Evolutionary conservation across 2,113 vertebrate species (phyloP).

Genomic region (Paedocypris sp.): DNA sequence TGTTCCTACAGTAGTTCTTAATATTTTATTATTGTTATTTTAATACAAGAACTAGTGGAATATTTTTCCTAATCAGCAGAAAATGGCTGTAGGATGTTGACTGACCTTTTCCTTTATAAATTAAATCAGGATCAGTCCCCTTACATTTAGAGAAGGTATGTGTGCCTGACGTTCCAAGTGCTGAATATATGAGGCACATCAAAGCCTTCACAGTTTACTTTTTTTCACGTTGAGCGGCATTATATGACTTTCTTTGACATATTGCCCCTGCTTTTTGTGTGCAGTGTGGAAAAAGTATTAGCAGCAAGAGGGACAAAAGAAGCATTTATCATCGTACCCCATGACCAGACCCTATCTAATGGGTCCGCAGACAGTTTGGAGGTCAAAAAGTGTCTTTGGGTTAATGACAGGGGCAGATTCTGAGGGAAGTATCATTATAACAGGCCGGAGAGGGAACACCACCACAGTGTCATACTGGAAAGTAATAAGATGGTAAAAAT

Average conservation of each 20-base stretch:
- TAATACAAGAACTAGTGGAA: too few species aligned
- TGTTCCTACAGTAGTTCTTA: too few species aligned
- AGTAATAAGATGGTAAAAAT: background rate
- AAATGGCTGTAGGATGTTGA: background rate
- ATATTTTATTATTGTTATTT: too few species aligned
- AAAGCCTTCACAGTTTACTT: too few species aligned
- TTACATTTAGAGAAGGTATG: slow-evolving; percentile 14
- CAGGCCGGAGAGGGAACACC: background rate
- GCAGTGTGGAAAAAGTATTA: background rate
- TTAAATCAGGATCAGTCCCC: slow-evolving; percentile 2
- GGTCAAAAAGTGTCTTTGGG: slow-evolving; percentile 1
- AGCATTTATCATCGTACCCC: background rate
- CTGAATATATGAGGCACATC: background rate
- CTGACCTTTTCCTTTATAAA: slow-evolving; percentile 20
- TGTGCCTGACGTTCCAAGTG: slow-evolving; percentile 17
- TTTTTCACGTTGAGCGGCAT: background rate
- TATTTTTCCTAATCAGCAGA: background rate
- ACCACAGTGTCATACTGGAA: background rate
- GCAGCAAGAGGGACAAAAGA: slow-evolving; percentile 1
- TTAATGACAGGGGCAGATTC: slow-evolving; percentile 5
- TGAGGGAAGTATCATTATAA: background rate
- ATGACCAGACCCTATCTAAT: background rate
- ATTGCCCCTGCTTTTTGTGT: too few species aligned
- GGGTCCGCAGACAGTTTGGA: slow-evolving; percentile 12
- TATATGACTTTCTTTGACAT: slow-evolving; percentile 1